phyloP scores from a whole-genome alignment of 2,113 vertebrate species.

The Tachysurus vachellii region DNA sequence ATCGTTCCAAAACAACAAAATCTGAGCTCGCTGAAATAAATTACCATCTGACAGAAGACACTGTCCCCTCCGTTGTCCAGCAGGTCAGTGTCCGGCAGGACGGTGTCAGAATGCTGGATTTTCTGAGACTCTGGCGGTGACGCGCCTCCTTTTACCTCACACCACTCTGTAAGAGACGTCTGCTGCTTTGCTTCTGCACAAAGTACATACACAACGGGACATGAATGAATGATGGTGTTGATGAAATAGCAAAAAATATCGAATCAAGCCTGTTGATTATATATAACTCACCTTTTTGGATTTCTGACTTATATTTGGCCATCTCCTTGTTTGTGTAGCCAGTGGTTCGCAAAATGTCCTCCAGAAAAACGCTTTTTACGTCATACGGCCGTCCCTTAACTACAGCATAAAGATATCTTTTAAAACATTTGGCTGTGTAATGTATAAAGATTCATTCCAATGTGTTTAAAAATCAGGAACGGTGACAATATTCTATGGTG shows the following conservation, averaged over 20 bases:
- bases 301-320: slow-evolving; percentile 83
- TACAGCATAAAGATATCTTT: slow-evolving; percentile 30
- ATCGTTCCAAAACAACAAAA: neutral
- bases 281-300: slow-evolving; percentile 76
- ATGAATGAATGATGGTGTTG: neutral
- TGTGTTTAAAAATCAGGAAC: no score
- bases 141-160: slow-evolving; percentile 69
- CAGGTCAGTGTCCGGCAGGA: slow-evolving; percentile 70
- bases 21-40: neutral
- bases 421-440: no score
- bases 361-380: slow-evolving; percentile 90
- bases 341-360: slow-evolving; percentile 87
- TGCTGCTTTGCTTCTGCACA: slow-evolving; percentile 81
- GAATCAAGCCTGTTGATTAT: neutral
- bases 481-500: neutral
- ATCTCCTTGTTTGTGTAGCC: slow-evolving; percentile 84
- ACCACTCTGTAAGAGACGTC: slow-evolving; percentile 83
- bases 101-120: slow-evolving; percentile 59
- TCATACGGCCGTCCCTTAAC: slow-evolving; percentile 90
- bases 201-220: neutral
- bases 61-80: slow-evolving; percentile 70
- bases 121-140: slow-evolving; percentile 64
- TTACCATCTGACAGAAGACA: slow-evolving; percentile 78
- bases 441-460: no score
- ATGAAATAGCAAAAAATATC: neutral